Percentiles rank a stretch among this genome's conserved stretches.
Conservation (phyloP, 1,140 invertebrate species). For the Drosophila sucinea region DNA sequence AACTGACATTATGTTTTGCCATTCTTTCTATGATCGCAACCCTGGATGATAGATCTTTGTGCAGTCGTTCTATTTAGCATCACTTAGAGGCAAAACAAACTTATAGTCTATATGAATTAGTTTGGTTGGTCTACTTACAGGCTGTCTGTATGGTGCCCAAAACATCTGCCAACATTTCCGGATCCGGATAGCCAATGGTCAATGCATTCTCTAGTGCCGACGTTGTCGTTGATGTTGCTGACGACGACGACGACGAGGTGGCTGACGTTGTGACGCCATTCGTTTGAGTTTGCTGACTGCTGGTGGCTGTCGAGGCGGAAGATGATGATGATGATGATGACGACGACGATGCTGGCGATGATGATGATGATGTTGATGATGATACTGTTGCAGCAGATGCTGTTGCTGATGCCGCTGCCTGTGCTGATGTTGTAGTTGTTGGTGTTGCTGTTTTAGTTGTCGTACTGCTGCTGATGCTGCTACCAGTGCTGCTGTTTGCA, state of each 20-base stretch:
- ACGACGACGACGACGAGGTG: conserved; percentile 15
- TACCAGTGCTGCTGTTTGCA: conserved; percentile 80
- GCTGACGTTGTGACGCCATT: conserved; percentile 54
- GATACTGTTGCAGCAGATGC: conserved; percentile 10
- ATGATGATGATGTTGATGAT: conserved; percentile 59
- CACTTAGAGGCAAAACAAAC: background rate
- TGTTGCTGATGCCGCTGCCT: conserved; percentile 21
- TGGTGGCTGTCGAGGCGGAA: conserved; percentile 41
- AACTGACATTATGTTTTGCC: background rate
- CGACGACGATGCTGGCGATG: conserved; percentile 28
- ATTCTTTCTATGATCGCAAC: background rate
- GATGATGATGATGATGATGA: conserved; percentile 4
- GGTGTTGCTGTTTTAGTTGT: conserved; percentile 41
- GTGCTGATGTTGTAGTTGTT: conserved; percentile 50
- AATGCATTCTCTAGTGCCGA: conserved; percentile 83
- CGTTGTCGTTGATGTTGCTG: conserved; percentile 42
- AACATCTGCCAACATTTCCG: conserved; percentile 84
- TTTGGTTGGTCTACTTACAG: conserved; percentile 61
- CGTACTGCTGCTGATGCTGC: conserved; percentile 37
- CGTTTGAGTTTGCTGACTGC: conserved; percentile 14
- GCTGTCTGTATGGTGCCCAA: conserved; percentile 82
- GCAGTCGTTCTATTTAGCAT: background rate
- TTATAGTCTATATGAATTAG: background rate
- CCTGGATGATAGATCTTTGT: conserved; percentile 1
- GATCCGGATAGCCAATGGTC: conserved; percentile 85